A percentile compares a stretch with the other conserved stretches of the same genome.
These are phyloP conservation scores for Anarhynchus alexandrinus DNA, from an alignment of 2,113 vertebrate genomes.

Conservation along the genomic window DNA sequence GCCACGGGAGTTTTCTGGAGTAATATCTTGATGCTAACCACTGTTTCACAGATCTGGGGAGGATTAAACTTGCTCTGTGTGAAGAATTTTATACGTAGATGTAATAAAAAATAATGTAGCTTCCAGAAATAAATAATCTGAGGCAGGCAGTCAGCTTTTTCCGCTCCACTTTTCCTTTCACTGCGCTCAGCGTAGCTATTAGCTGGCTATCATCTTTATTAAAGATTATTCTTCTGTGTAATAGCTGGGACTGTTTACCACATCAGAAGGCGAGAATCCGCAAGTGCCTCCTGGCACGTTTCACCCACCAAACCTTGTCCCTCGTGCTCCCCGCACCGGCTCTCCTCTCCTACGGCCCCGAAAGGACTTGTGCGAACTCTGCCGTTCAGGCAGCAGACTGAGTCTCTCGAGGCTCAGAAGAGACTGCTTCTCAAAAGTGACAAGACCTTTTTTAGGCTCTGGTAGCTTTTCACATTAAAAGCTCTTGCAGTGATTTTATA, in stretches of 20 bases:
- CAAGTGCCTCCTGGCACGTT: background rate
- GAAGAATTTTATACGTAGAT: background rate
- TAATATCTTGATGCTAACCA: background rate
- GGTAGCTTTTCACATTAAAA: background rate
- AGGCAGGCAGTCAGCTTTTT: background rate
- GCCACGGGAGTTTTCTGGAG: background rate
- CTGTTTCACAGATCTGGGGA: background rate
- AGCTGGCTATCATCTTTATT: background rate
- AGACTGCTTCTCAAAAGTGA: background rate
- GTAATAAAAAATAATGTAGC: background rate
- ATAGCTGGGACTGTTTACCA: background rate
- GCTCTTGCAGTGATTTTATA: background rate
- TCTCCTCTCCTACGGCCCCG: background rate
- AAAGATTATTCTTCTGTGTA: background rate
- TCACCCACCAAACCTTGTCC: background rate
- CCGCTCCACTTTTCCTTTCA: background rate
- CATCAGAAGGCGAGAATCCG: background rate
- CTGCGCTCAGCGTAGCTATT: background rate
- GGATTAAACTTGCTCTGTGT: background rate
- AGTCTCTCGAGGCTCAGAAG: background rate
- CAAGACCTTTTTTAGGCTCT: background rate
- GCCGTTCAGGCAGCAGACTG: background rate
- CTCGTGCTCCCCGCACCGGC: background rate
- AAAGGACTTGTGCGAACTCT: background rate
- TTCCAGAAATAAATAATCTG: conserved; percentile 2